phyloP scores from a whole-genome alignment of 2,888 invertebrate genomes.

The Heliconius ismenius region DNA sequence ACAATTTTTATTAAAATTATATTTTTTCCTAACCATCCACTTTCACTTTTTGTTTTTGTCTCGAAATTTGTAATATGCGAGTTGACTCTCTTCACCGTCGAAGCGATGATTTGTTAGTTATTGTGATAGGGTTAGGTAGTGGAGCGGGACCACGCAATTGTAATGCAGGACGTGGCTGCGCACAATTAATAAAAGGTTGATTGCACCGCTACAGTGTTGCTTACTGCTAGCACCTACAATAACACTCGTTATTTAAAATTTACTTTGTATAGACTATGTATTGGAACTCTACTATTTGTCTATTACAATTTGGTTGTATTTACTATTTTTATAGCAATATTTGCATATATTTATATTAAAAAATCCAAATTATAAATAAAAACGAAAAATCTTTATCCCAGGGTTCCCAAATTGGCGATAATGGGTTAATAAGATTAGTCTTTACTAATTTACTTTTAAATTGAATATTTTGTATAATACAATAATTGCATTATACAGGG shows the following conservation, averaged over 20 bases:
- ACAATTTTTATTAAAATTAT: too few relatives aligned
- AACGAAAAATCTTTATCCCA: too few relatives aligned
- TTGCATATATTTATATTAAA: not conserved
- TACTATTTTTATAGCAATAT: not conserved
- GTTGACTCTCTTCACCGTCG: too few relatives aligned
- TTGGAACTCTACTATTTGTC: not conserved
- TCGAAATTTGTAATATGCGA: too few relatives aligned
- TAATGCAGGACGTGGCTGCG: slow-evolving; percentile 13
- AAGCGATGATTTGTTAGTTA: slow-evolving; percentile 7
- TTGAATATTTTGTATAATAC: not conserved
- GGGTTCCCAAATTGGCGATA: too few relatives aligned
- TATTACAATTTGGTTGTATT: not conserved
- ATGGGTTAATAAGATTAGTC: too few relatives aligned
- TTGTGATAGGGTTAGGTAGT: not conserved
- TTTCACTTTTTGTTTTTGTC: too few relatives aligned
- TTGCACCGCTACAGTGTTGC: not conserved
- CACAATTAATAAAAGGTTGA: slow-evolving; percentile 5
- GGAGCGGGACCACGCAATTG: not conserved
- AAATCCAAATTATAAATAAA: too few relatives aligned
- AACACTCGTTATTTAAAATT: not conserved
- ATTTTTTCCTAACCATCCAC: too few relatives aligned
- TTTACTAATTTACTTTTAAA: not conserved
- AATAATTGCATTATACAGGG: not conserved
- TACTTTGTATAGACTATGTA: not conserved
- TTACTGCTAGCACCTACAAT: not conserved